phyloP scores from a whole-genome alignment of 2,113 vertebrate species.

The Chroicocephalus ridibundus region DNA sequence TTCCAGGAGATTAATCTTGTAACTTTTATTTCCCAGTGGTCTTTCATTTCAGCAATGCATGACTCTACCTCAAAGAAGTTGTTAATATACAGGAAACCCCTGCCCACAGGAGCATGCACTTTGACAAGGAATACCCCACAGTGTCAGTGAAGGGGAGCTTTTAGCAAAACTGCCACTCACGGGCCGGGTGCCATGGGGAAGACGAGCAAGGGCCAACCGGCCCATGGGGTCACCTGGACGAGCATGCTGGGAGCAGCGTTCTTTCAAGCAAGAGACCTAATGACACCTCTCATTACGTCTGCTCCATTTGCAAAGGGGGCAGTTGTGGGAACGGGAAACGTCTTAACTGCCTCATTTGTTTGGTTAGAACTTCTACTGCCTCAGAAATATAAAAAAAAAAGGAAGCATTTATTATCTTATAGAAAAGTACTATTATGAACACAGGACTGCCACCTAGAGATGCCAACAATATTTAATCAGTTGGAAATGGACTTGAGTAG shows the following conservation, averaged over 20 bases:
- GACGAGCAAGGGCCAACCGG: background rate
- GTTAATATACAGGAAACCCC: background rate
- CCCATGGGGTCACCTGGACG: background rate
- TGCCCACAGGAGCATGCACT: too few relatives aligned
- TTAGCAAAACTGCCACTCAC: background rate
- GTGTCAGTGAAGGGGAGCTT: fast-evolving
- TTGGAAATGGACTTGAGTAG: background rate
- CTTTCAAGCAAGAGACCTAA: background rate
- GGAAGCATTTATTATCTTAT: background rate
- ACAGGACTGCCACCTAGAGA: background rate
- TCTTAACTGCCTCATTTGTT: background rate
- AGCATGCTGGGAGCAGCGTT: fast-evolving
- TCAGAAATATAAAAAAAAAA: background rate
- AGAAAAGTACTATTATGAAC: background rate
- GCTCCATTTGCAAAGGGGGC: background rate
- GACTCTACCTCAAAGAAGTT: background rate
- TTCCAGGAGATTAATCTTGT: background rate
- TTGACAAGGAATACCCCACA: background rate
- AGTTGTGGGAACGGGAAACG: fast-evolving
- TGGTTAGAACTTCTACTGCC: background rate
- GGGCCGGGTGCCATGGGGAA: fast-evolving
- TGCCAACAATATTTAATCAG: background rate
- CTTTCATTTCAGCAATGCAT: background rate
- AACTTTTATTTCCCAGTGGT: background rate
- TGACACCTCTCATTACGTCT: fast-evolving